Percentiles rank a stretch among this genome's conserved stretches.
Conservation (phyloP, 2,113 vertebrate species). For the Nyctibius bracteatus region DNA sequence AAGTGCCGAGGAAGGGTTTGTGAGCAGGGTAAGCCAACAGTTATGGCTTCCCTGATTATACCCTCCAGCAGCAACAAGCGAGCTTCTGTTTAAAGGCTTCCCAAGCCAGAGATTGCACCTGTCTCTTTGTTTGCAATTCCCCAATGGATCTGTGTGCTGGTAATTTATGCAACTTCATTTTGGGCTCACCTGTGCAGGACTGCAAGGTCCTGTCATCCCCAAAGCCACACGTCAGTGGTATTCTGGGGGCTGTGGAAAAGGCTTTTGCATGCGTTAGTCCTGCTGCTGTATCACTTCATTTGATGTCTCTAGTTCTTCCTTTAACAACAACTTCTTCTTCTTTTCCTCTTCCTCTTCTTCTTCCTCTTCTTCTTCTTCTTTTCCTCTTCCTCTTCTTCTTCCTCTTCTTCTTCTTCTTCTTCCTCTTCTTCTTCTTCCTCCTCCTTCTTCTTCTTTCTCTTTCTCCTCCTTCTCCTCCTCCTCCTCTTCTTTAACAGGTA, state of each 20-base stretch:
- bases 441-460: too few relatives aligned
- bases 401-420: too few relatives aligned
- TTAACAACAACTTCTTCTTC: too few relatives aligned
- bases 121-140: not conserved
- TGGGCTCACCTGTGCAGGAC: not conserved
- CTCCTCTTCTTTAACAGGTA: not conserved
- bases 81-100: not conserved
- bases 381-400: too few relatives aligned
- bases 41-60: not conserved
- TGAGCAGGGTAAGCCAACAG: not conserved
- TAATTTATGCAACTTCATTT: not conserved
- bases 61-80: not conserved
- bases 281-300: not conserved
- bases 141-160: not conserved
- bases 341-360: too few relatives aligned
- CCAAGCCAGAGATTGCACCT: not conserved
- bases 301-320: not conserved
- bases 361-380: too few relatives aligned
- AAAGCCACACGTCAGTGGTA: fast-evolving
- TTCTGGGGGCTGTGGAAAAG: not conserved
- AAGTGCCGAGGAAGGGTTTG: not conserved
- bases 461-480: too few relatives aligned
- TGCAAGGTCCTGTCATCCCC: not conserved
- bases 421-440: too few relatives aligned
- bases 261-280: fast-evolving